Conservation (phyloP, 2,888 invertebrate genomes). For the Athalia rosae region DNA sequence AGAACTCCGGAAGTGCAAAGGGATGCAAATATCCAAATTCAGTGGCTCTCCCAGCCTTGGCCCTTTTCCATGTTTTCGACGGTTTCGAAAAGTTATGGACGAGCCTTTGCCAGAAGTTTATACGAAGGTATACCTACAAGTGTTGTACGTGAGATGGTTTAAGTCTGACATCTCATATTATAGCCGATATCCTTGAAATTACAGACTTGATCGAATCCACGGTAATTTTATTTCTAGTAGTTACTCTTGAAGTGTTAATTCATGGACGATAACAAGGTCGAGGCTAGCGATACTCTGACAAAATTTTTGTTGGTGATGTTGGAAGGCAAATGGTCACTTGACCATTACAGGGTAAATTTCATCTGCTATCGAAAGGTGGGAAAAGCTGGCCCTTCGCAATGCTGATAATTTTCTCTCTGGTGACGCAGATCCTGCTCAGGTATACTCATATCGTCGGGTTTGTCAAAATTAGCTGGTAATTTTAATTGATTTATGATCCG, state of each 20-base stretch:
- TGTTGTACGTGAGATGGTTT: background rate
- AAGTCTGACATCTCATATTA: background rate
- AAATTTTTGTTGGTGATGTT: background rate
- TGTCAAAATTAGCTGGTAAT: background rate
- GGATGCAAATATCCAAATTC: constrained; percentile 10
- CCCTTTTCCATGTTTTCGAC: background rate
- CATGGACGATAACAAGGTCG: no score
- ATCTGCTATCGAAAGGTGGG: no score
- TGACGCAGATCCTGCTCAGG: background rate
- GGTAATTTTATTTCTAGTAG: no score
- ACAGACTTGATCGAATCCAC: no score
- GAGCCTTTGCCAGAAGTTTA: constrained; percentile 12
- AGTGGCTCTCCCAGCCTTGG: background rate
- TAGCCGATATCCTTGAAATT: constrained; percentile 23
- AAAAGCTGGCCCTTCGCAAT: background rate
- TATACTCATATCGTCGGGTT: background rate
- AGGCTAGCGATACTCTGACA: no score
- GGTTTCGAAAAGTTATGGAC: constrained; percentile 24
- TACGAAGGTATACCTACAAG: background rate
- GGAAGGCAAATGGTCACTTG: background rate
- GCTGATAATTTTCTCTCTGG: background rate
- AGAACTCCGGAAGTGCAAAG: constrained; percentile 6
- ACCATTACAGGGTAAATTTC: background rate
- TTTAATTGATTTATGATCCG: constrained; percentile 14
- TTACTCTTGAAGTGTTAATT: no score